These are phyloP conservation scores for Limnephilus lunatus DNA, from an alignment of 2,888 invertebrate genomes.

Conservation along the genomic window DNA sequence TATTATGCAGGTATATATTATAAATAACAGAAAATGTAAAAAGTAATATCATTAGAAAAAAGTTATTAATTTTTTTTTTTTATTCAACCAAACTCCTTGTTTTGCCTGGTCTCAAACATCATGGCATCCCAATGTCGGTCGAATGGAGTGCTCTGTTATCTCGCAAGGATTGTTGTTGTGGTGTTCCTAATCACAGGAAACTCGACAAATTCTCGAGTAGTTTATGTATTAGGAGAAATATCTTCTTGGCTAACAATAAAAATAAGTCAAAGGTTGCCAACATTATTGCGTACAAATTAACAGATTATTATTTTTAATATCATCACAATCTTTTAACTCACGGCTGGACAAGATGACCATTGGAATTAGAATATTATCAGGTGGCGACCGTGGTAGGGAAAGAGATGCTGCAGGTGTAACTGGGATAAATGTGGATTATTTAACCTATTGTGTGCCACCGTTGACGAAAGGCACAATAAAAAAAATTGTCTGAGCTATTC, in stretches of 20 bases:
- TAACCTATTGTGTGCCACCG: too few relatives aligned
- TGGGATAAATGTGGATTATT: not conserved
- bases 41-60: not conserved
- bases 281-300: too few relatives aligned
- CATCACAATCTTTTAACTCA: not conserved
- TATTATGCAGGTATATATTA: not conserved
- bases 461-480: too few relatives aligned
- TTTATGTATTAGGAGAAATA: not conserved
- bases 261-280: not conserved
- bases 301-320: not conserved
- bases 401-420: not conserved
- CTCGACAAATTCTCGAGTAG: not conserved
- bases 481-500: too few relatives aligned
- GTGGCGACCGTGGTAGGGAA: not conserved
- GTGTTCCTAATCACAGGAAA: not conserved
- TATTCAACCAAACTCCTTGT: not conserved
- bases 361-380: not conserved
- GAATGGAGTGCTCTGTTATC: not conserved
- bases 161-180: not conserved
- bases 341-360: not conserved
- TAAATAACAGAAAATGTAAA: not conserved
- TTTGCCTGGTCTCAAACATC: not conserved
- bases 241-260: not conserved
- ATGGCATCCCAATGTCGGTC: not conserved
- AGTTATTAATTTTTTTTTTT: not conserved